Percentiles rank a stretch among this genome's conserved stretches.
These are phyloP conservation scores for Trichosurus vulpecula DNA, from an alignment of 2,797 vertebrate genomes.

Conservation along the genomic window DNA sequence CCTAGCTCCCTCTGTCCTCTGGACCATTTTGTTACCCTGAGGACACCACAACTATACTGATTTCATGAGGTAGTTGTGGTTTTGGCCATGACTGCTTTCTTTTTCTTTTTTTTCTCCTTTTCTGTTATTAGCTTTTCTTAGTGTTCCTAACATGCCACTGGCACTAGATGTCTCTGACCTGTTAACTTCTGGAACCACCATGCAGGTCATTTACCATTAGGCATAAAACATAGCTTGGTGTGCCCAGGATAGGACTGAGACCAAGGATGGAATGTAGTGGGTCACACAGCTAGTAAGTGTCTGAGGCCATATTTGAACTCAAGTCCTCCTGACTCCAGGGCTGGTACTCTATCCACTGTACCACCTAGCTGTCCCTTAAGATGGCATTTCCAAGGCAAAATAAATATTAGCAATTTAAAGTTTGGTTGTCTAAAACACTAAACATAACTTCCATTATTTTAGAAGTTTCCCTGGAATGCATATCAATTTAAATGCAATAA, in stretches of 20 bases:
- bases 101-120: no score
- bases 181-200: not conserved
- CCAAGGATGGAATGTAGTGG: not conserved
- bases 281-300: not conserved
- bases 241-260: not conserved
- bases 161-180: not conserved
- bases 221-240: not conserved
- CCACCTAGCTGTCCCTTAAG: not conserved
- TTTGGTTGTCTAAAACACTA: slow-evolving; percentile 32
- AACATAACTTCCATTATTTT: slow-evolving; percentile 27
- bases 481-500: slow-evolving; percentile 2
- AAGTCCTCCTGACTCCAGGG: no score
- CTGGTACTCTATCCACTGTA: no score
- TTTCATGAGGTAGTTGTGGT: not conserved
- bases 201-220: not conserved
- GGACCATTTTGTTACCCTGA: not conserved
- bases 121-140: not conserved
- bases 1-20: not conserved
- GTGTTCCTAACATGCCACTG: not conserved
- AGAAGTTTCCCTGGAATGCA: slow-evolving; percentile 14
- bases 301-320: not conserved
- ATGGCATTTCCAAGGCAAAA: slow-evolving; percentile 38
- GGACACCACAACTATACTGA: not conserved
- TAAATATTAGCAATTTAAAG: not conserved
- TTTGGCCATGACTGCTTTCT: not conserved